Conservation (phyloP, 2,797 vertebrate species). For the Loris lydekkerianus region DNA sequence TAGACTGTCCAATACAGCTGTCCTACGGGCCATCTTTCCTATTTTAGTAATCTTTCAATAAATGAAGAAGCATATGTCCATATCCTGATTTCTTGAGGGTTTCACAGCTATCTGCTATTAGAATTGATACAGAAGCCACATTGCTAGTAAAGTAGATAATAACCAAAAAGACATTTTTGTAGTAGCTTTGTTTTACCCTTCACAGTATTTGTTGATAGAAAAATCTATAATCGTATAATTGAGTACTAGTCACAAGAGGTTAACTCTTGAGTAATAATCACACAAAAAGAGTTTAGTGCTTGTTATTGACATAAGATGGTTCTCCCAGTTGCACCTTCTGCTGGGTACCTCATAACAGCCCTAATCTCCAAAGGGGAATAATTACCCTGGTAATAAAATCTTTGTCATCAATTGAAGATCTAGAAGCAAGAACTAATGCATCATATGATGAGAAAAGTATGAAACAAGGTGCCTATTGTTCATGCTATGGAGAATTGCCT, state of each 20-base stretch:
- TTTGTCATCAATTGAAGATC: conserved; percentile 56
- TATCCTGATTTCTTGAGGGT: conserved; percentile 18
- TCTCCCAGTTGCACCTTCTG: not conserved
- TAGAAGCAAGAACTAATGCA: conserved; percentile 39
- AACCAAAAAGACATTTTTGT: not conserved
- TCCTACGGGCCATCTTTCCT: conserved; percentile 25
- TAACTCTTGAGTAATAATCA: conserved; percentile 12
- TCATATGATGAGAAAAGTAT: not conserved
- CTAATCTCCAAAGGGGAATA: conserved; percentile 40
- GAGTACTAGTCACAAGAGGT: conserved; percentile 2
- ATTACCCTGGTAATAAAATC: conserved; percentile 52
- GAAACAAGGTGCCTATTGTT: not conserved
- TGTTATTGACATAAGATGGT: conserved; percentile 10
- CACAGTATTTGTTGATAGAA: conserved; percentile 18
- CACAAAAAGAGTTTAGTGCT: not conserved
- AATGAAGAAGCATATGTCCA: not conserved
- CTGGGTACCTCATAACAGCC: conserved; percentile 14
- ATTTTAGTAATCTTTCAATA: not conserved
- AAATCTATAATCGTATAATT: conserved; percentile 48
- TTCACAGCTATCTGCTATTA: conserved; percentile 20
- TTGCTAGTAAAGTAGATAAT: not conserved
- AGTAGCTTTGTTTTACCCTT: conserved; percentile 4
- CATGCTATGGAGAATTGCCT: not conserved
- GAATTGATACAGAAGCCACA: conserved; percentile 18
- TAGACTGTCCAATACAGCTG: not conserved